Conservation (phyloP, 2,113 vertebrate genomes). For the Neomonachus schauinslandi region DNA sequence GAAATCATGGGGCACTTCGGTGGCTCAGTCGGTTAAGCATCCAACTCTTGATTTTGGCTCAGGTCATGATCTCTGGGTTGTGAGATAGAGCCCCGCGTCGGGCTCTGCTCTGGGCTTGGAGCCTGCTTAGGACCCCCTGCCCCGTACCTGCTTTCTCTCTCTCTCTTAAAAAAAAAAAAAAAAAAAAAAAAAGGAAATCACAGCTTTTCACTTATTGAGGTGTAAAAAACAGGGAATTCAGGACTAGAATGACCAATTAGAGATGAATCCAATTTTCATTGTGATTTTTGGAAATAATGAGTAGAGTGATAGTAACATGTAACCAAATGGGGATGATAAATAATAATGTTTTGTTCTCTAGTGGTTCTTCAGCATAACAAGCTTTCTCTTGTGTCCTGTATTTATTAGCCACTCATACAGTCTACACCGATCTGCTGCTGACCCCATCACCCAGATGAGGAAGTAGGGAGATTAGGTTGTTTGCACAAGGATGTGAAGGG, state of each 20-base stretch:
- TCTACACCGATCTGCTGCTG: no score
- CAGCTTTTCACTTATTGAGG: neutral
- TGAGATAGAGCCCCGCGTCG: neutral
- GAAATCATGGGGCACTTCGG: neutral
- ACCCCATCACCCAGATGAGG: neutral
- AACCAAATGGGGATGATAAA: neutral
- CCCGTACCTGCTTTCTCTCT: neutral
- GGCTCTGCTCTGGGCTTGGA: neutral
- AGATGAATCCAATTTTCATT: neutral
- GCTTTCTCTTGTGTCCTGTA: neutral
- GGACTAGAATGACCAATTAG: neutral
- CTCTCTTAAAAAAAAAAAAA: neutral
- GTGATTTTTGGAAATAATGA: neutral
- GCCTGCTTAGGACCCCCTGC: neutral
- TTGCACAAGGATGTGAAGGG: neutral
- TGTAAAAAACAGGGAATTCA: neutral
- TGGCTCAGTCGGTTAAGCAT: neutral
- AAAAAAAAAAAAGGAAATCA: neutral
- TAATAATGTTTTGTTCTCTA: neutral
- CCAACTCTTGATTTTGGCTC: neutral
- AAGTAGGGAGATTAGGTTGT: neutral
- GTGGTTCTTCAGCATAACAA: neutral
- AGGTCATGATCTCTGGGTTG: neutral
- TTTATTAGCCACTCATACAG: no score
- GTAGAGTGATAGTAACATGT: neutral